Evolutionary conservation across 1,140 invertebrate species (phyloP), one percentile per base, ranked within the genome.

Genomic region (Drosophila busckii): DNA sequence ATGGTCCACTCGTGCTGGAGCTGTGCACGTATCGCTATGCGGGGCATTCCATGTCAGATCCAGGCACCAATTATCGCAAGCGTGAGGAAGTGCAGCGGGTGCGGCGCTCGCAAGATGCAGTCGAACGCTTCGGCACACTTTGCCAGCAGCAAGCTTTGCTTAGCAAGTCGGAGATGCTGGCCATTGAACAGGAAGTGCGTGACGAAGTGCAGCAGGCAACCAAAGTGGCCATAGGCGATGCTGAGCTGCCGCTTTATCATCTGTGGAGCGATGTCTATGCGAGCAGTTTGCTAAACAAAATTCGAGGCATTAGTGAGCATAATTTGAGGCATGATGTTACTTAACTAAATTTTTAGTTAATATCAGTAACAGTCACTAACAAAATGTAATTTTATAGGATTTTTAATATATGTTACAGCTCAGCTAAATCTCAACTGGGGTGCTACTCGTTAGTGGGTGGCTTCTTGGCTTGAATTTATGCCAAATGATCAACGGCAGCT

Each of bases 51-150:
- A 94, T 94, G 93, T 94, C 93, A 1, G 93, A 94, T 89, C 93
- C 93, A 1, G 93, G 93, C 13, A 93, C 93, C 7, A 93, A 91
- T 53, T 94, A 94, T 88, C 88, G 93, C 42, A 92, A 94, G 0
- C 89, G 96, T 23, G 95, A 97, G 64, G 96, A 97, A 89, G 92
- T 98, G 40, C 94, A 97, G 88, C 94, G 96, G 89, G 94, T 97
- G 1, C 89, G 96, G 13, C 92, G 95, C 87, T 95, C 91, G 15
- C 85, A 94, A 38, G 96, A 98, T 89, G 95, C 97, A 1, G 97
- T 98, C 61, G 93, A 93, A 0, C 92, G 91, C 2, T 97, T 97
- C 88, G 94, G 90, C 71, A 89, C 91, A 48, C 90, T 91, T 84
- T 89, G 91, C 8, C 48, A 91, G n/a, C 73, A 76, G 3, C 61